Conservation (phyloP, 1,140 invertebrate genomes). For the Chrysomallon squamiferum region DNA sequence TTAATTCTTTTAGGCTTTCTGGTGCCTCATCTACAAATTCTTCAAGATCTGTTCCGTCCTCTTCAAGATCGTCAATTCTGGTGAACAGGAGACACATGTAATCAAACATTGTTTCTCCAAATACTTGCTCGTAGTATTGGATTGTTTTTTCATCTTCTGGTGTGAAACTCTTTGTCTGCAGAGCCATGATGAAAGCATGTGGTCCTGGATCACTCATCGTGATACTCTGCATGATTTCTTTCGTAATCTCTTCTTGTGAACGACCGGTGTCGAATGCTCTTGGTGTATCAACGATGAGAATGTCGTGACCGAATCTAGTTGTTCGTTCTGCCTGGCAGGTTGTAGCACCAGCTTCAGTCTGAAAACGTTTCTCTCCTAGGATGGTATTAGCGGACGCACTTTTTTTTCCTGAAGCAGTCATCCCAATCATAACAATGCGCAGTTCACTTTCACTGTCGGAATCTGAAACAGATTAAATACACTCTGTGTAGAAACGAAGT, state of each 20-base stretch:
- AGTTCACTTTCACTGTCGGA: too few relatives aligned
- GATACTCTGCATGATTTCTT: conserved; percentile 16
- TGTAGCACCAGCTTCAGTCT: neutral
- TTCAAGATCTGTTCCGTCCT: neutral
- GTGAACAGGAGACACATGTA: conserved; percentile 22
- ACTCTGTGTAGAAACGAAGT: too few relatives aligned
- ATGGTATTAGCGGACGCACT: conserved; percentile 11
- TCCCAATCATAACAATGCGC: conserved; percentile 9
- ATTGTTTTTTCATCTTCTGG: conserved; percentile 12
- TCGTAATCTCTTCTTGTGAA: conserved; percentile 6
- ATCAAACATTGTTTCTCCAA: conserved; percentile 14
- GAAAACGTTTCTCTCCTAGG: conserved; percentile 7
- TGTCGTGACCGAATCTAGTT: neutral
- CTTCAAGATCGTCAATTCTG: conserved; percentile 6
- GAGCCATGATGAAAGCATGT: conserved; percentile 16
- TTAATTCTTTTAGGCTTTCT: neutral
- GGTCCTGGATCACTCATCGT: conserved; percentile 21
- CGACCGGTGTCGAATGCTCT: conserved; percentile 18
- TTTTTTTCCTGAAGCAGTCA: conserved; percentile 14
- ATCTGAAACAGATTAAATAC: too few relatives aligned
- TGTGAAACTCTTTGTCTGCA: conserved; percentile 13
- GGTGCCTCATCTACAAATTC: neutral
- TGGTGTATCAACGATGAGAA: conserved; percentile 20
- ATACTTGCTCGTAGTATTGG: conserved; percentile 7
- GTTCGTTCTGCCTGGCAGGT: neutral